These are phyloP conservation scores for Noctua janthina DNA, from an alignment of 2,888 invertebrate genomes.

Conservation along the genomic window DNA sequence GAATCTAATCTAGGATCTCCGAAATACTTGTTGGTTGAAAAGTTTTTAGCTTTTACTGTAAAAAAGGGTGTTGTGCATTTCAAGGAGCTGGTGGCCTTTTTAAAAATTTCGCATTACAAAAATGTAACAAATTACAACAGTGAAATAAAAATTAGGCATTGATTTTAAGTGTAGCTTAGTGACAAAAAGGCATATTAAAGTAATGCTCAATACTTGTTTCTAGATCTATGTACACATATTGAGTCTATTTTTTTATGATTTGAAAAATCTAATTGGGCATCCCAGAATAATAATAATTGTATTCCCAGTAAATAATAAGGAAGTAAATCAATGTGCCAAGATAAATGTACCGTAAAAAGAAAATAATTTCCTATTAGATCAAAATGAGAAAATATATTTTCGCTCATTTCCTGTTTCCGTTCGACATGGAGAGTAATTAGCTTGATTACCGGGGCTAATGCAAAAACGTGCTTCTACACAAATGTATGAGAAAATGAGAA, in stretches of 20 bases:
- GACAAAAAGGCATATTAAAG: background rate
- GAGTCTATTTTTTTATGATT: background rate
- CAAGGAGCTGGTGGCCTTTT: no score
- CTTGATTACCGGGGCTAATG: constrained; percentile 44
- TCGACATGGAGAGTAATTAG: constrained; percentile 50
- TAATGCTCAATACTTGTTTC: background rate
- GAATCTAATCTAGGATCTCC: no score
- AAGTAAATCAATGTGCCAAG: constrained; percentile 6
- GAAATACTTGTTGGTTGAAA: no score
- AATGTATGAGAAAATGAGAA: constrained; percentile 28
- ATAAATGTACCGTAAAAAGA: constrained; percentile 1
- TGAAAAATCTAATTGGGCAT: background rate
- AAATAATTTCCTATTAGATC: constrained; percentile 24
- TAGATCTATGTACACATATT: no score
- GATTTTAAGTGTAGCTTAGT: background rate
- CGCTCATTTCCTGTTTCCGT: constrained; percentile 31
- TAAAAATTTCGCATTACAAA: no score
- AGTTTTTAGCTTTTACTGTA: no score
- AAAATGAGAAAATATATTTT: constrained; percentile 34
- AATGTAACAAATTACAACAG: no score
- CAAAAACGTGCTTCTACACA: constrained; percentile 31
- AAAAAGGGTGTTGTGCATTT: no score
- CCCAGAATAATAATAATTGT: background rate
- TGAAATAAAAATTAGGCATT: no score
- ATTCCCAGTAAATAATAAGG: no score